Evolutionary conservation across 2,888 invertebrate species (phyloP).

Genomic region (Frankliniella intonsa): DNA sequence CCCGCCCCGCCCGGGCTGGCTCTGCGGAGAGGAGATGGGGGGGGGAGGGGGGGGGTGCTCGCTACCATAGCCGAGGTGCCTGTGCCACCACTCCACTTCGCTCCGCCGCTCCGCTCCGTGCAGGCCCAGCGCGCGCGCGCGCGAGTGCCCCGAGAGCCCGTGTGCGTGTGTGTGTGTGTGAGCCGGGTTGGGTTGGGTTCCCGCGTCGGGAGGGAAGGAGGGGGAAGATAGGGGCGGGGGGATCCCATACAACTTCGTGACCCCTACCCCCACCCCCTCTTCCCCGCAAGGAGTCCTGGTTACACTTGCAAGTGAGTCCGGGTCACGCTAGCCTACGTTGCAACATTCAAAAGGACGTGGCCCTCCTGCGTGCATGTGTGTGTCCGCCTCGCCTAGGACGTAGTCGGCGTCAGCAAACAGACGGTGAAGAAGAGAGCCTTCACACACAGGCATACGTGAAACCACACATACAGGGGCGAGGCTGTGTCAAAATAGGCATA

Average conservation of each 20-base stretch:
- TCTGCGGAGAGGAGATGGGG: slow-evolving; percentile 32
- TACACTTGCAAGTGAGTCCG: slow-evolving; percentile 2
- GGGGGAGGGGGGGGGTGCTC: slow-evolving; percentile 44
- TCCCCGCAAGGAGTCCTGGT: not conserved
- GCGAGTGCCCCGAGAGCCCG: too few relatives aligned
- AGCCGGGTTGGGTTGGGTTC: slow-evolving; percentile 8
- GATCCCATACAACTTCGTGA: not conserved
- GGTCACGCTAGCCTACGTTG: not conserved
- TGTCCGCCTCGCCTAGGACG: not conserved
- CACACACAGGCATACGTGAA: too few relatives aligned
- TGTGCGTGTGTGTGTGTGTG: too few relatives aligned
- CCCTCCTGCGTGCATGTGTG: not conserved
- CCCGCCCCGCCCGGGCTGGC: too few relatives aligned
- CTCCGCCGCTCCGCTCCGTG: too few relatives aligned
- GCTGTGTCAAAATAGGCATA: too few relatives aligned
- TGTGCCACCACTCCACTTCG: not conserved
- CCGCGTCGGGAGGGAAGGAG: not conserved
- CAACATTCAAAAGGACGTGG: not conserved
- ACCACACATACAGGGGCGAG: too few relatives aligned
- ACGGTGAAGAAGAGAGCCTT: too few relatives aligned
- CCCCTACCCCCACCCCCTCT: too few relatives aligned
- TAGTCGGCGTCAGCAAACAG: not conserved
- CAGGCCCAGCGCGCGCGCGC: too few relatives aligned
- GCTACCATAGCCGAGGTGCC: slow-evolving; percentile 42
- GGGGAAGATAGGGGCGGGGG: too few relatives aligned